phyloP scores from a whole-genome alignment of 2,888 invertebrate genomes.

The Lasioglossum villosulum region DNA sequence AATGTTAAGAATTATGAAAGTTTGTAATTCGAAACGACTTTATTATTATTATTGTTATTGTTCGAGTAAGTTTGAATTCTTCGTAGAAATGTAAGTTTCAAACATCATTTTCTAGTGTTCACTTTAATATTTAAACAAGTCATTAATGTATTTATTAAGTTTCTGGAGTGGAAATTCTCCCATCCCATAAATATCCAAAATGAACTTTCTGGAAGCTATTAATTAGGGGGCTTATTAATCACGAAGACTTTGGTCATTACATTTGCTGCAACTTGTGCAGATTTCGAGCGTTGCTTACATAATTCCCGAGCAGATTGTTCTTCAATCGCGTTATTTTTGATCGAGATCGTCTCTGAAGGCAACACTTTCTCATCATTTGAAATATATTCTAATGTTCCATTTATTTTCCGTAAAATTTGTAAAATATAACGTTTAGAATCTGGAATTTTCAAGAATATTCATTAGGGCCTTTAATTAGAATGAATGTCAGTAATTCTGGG shows the following conservation, averaged over 20 bases:
- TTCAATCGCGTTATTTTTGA: slow-evolving; percentile 27
- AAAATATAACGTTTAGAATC: neutral
- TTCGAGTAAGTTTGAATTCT: neutral
- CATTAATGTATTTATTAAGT: neutral
- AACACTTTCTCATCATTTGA: slow-evolving; percentile 2
- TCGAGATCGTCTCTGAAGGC: slow-evolving; percentile 8
- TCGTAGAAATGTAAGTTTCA: too few relatives aligned
- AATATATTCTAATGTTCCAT: neutral
- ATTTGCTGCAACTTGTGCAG: slow-evolving; percentile 21
- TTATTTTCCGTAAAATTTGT: neutral
- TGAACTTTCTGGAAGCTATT: slow-evolving; percentile 14
- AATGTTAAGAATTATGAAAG: neutral
- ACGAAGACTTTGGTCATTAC: slow-evolving; percentile 37
- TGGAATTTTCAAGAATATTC: neutral
- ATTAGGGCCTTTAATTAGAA: slow-evolving; percentile 9
- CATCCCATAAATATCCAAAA: neutral
- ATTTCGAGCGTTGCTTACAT: slow-evolving; percentile 32
- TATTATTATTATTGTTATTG: neutral
- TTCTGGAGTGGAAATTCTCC: neutral
- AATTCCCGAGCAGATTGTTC: slow-evolving; percentile 39
- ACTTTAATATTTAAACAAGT: neutral
- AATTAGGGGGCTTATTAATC: slow-evolving; percentile 34
- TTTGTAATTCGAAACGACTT: neutral
- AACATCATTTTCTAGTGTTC: neutral
- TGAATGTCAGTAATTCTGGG: too few relatives aligned